A percentile compares a stretch with the other conserved stretches of the same genome.
Evolutionary conservation across 2,888 invertebrate genomes (phyloP).

Genomic region (Chironomus riparius): DNA sequence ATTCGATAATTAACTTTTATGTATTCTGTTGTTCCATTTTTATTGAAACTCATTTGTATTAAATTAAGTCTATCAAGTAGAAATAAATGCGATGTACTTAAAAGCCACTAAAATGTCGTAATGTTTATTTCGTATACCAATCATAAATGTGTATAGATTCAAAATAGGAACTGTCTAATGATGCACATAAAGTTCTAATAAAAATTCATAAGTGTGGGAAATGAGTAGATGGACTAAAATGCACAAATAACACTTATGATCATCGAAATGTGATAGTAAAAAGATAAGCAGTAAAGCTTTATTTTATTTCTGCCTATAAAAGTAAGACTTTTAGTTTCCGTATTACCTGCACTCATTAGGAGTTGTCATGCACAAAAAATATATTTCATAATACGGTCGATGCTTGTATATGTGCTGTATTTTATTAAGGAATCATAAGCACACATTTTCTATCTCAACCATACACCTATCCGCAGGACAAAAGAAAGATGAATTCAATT

Average conservation of each 20-base stretch:
- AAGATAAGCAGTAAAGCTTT: not conserved
- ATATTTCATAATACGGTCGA: too few species aligned
- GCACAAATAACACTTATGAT: conserved; percentile 15
- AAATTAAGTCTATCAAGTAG: too few species aligned
- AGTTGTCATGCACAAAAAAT: not conserved
- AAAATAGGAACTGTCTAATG: not conserved
- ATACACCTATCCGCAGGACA: too few species aligned
- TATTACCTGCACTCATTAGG: not conserved
- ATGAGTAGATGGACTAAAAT: not conserved
- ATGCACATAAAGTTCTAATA: not conserved
- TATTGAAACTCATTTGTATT: too few species aligned
- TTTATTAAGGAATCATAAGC: too few species aligned
- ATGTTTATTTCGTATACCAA: too few species aligned
- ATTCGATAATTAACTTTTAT: too few species aligned
- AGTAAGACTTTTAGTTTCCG: not conserved
- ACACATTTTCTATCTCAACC: too few species aligned
- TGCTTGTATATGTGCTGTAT: too few species aligned
- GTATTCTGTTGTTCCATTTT: too few species aligned
- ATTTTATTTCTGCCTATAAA: not conserved
- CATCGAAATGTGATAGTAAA: conserved; percentile 10
- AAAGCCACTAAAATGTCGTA: too few species aligned
- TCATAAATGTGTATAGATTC: not conserved
- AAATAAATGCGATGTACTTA: too few species aligned
- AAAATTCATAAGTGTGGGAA: not conserved
- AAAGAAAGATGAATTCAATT: not conserved